Percentiles rank a stretch among this genome's conserved stretches.
These are phyloP conservation scores for Coregonus ussuriensis DNA, from an alignment of 2,797 vertebrate genomes.

Conservation along the genomic window DNA sequence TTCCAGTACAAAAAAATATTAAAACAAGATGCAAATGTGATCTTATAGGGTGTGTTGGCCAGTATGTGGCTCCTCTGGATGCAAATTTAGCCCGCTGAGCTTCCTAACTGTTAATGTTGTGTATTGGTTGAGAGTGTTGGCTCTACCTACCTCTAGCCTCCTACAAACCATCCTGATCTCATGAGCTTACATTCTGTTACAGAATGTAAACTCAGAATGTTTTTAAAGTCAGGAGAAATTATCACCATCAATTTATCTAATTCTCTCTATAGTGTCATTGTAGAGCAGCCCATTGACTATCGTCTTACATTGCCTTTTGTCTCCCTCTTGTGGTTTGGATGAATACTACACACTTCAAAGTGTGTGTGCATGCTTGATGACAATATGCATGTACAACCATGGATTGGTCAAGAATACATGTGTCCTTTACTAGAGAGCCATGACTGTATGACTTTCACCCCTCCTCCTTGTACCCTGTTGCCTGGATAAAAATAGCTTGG, in stretches of 20 bases:
- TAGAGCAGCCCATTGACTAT: background rate
- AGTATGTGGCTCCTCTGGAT: slow-evolving; percentile 25
- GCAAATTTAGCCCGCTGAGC: slow-evolving; percentile 22
- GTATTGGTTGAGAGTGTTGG: background rate
- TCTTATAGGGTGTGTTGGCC: slow-evolving; percentile 33
- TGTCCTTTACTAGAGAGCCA: background rate
- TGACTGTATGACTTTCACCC: too few species aligned
- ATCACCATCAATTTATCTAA: background rate
- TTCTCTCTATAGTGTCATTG: background rate
- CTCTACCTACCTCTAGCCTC: background rate
- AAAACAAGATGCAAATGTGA: slow-evolving; percentile 49
- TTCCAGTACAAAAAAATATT: slow-evolving; percentile 32
- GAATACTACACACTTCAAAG: background rate
- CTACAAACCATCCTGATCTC: too few species aligned
- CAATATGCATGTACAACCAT: background rate
- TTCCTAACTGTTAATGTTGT: background rate
- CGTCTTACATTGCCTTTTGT: background rate
- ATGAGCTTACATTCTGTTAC: too few species aligned
- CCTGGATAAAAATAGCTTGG: background rate
- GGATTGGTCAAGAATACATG: background rate
- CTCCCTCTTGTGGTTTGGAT: slow-evolving; percentile 6
- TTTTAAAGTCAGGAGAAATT: background rate
- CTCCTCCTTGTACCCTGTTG: too few species aligned
- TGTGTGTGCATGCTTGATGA: too few species aligned
- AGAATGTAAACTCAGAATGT: background rate